Conservation (phyloP, 2,797 vertebrate genomes). For the Ataeniobius toweri region DNA sequence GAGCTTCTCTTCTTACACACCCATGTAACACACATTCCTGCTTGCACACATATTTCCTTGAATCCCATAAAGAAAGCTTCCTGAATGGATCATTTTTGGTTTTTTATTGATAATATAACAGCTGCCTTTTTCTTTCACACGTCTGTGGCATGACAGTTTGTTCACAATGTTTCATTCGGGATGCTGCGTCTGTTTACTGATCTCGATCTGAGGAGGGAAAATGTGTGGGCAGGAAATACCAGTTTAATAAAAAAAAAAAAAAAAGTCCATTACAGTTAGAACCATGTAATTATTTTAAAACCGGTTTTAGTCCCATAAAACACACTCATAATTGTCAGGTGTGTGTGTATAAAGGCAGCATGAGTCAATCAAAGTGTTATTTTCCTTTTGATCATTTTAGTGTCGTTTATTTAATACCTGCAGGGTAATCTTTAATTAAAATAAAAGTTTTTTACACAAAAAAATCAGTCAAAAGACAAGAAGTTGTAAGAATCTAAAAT, state of each 20-base stretch:
- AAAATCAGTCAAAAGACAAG: neutral
- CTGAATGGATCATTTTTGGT: too few species aligned
- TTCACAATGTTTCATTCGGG: too few species aligned
- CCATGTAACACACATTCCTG: neutral
- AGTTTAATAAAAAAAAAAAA: neutral
- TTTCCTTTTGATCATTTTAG: neutral
- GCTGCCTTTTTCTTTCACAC: neutral
- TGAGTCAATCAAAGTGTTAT: neutral
- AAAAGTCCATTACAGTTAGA: neutral
- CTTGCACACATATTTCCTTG: neutral
- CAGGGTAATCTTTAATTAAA: neutral
- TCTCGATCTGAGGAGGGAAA: neutral
- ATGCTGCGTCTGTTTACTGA: too few species aligned
- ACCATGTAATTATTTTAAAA: neutral
- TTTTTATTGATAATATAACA: neutral
- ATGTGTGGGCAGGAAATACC: neutral
- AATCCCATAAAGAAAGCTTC: too few species aligned
- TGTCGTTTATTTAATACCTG: neutral
- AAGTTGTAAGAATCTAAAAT: neutral
- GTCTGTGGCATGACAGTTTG: too few species aligned
- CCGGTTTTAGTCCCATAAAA: neutral
- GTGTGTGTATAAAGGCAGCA: neutral
- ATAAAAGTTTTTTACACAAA: neutral
- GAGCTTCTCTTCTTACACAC: neutral
- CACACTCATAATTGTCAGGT: neutral